Evolutionary conservation across 2,797 vertebrate genomes (phyloP), one percentile per base, ranked within the genome.

Genomic region (Eidolon dupreanum): DNA sequence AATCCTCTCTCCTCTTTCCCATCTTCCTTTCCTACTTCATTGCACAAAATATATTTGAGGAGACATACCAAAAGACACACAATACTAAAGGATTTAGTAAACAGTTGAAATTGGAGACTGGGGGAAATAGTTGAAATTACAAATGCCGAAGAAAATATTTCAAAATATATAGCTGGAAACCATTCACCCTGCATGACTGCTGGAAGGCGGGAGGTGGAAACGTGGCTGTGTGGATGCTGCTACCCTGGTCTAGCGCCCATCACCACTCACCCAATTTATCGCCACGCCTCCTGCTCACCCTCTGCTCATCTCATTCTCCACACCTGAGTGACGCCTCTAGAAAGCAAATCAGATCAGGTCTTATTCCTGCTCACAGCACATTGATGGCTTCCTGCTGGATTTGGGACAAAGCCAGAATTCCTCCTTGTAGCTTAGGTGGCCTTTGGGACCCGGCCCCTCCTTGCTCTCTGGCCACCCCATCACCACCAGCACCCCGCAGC

Each of bases 391-490:
- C 55, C 41, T 3, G 0, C 55, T 8, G 2, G 5, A 12, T 28
- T 33, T 16, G 65, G 55, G 41, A n/a, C 63, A 28, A 36, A 49
- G n/a, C 41, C 31, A 4, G 55, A 51, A 24, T 24, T 57, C 71
- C n/a, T 49, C 24, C 15, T 2, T 0, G 53, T 0, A 13, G 28
- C 46, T 22, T 31, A 24, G 0, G 7, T 17, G 1, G n/a, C 10
- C 41, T 46, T 65, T 4, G 0, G 0, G 43, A 38, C 88, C 88
- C 1, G 13, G 16, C 7, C 13, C 13, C 36, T 22, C 33, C 36
- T 17, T 22, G 38, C 70, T 43, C 33, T n/a, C 57, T n/a, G 28
- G 17, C 57, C 38, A 20, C 33, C 3, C 53, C n/a, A 1, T 20
- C 57, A 12, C 26, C 1, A 59, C 28, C 28, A 49, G 17, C 19